phyloP scores from a whole-genome alignment of 2,797 vertebrate species.

The Nyctibius grandis region DNA sequence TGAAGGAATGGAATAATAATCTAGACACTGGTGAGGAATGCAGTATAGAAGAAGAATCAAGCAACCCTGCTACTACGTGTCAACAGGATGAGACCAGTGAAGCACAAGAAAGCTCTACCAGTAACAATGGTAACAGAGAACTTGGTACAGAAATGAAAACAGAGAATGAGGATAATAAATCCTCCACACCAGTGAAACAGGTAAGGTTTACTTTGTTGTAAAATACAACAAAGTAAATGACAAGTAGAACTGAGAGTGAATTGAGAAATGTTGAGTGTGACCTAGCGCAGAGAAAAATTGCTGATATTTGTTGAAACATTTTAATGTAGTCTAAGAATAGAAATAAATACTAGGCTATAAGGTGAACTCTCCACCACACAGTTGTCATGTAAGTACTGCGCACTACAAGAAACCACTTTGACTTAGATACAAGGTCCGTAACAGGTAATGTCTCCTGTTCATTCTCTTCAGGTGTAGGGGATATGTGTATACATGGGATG shows the following conservation, averaged over 20 bases:
- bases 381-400: background rate
- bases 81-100: background rate
- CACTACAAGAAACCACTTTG: background rate
- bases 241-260: background rate
- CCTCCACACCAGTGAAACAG: conserved; percentile 40
- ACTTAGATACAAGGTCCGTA: background rate
- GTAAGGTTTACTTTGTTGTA: background rate
- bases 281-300: background rate
- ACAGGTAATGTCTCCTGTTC: background rate
- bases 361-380: background rate
- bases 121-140: conserved; percentile 12
- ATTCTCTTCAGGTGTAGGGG: background rate
- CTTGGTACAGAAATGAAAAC: background rate
- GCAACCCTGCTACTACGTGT: background rate
- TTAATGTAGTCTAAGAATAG: background rate
- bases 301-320: background rate
- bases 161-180: conserved; percentile 45
- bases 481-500: background rate
- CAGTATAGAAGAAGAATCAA: background rate
- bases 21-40: conserved; percentile 52
- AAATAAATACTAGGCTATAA: background rate
- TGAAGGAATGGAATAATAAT: conserved; percentile 76
- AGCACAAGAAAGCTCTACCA: background rate
- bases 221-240: background rate
- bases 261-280: background rate